Evolutionary conservation across 2,888 invertebrate genomes (phyloP).

Genomic region (Tachystola acroxantha): DNA sequence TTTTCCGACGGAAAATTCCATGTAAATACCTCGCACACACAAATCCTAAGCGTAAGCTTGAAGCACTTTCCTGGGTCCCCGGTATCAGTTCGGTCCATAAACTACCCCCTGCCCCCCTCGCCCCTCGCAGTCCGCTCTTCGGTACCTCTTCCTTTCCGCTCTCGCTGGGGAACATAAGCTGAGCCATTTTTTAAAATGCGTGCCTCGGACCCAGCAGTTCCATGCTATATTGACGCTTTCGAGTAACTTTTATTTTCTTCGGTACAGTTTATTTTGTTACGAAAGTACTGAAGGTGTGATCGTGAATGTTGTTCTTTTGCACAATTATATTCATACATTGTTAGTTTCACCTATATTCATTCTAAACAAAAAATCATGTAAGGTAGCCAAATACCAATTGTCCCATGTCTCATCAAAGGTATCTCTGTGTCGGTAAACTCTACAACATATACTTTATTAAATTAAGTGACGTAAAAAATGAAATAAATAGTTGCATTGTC

Average conservation of each 20-base stretch:
- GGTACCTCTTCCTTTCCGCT: constrained; percentile 37
- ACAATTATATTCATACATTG: constrained; percentile 21
- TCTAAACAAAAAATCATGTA: no score
- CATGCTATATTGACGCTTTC: constrained; percentile 54
- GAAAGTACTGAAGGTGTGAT: constrained; percentile 30
- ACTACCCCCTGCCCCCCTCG: constrained; percentile 39
- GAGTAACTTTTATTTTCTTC: constrained; percentile 57
- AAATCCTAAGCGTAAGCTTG: constrained; percentile 68
- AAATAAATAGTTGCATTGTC: no score
- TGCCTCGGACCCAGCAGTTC: constrained; percentile 53
- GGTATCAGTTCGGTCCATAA: constrained; percentile 75
- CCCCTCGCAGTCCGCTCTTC: constrained; percentile 21
- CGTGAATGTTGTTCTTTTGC: constrained; percentile 31
- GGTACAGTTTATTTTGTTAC: constrained; percentile 36
- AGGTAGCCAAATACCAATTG: no score
- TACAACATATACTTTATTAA: background rate
- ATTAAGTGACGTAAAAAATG: background rate
- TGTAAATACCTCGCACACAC: constrained; percentile 64
- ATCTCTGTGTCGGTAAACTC: background rate
- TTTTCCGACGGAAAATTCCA: constrained; percentile 41
- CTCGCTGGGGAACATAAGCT: constrained; percentile 58
- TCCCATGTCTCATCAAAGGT: no score
- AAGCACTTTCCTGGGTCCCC: constrained; percentile 64
- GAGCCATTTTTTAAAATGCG: constrained; percentile 71
- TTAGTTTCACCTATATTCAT: no score